These are phyloP conservation scores for Bombus turneri DNA, from an alignment of 1,140 invertebrate species.

Conservation along the genomic window DNA sequence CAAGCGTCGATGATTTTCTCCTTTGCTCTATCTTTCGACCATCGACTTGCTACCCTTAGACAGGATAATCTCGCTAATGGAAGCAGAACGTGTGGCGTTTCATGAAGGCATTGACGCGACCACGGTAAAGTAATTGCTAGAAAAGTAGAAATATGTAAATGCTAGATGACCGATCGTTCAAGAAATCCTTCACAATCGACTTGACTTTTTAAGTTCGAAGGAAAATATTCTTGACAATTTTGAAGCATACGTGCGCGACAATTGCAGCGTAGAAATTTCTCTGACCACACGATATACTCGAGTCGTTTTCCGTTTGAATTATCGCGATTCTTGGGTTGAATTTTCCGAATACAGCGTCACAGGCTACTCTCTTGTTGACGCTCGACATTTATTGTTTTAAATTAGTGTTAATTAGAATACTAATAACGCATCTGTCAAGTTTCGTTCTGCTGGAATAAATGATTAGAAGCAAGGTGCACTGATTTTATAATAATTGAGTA, in stretches of 20 bases:
- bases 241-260: not conserved
- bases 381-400: not conserved
- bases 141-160: no score
- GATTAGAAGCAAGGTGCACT: not conserved
- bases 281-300: not conserved
- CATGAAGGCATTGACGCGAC: not conserved
- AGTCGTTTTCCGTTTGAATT: not conserved
- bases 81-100: slow-evolving; percentile 29
- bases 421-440: not conserved
- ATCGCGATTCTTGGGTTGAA: not conserved
- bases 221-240: not conserved
- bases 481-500: not conserved
- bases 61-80: slow-evolving; percentile 63
- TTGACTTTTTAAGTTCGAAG: not conserved
- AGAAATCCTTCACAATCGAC: not conserved
- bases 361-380: not conserved
- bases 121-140: no score
- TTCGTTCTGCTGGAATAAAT: not conserved
- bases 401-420: not conserved
- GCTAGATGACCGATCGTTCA: slow-evolving; percentile 1
- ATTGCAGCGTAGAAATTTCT: not conserved
- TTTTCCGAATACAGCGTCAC: not conserved
- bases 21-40: slow-evolving; percentile 33
- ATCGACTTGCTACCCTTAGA: slow-evolving; percentile 4
- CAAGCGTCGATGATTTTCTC: not conserved